Conservation (phyloP, 2,113 vertebrate genomes). For the Columba janthina region DNA sequence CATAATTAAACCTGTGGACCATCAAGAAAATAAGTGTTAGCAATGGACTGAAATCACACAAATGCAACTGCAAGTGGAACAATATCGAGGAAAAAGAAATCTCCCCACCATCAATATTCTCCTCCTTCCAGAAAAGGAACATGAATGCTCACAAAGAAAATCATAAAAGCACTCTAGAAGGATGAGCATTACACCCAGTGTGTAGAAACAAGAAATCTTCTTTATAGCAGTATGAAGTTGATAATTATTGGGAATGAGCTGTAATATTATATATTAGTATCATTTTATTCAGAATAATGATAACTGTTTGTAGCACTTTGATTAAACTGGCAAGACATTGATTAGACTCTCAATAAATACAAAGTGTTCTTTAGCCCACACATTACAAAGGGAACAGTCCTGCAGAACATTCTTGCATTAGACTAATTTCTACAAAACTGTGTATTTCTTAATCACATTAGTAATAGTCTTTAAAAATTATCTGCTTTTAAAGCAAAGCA, state of each 20-base stretch:
- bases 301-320: background rate
- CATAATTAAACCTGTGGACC: background rate
- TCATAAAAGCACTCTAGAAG: background rate
- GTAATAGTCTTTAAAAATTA: background rate
- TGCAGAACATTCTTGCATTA: background rate
- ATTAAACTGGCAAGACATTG: background rate
- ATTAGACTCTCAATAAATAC: background rate
- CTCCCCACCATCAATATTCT: background rate
- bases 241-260: background rate
- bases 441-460: background rate
- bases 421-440: background rate
- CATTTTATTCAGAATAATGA: background rate
- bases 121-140: background rate
- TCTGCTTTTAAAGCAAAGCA: background rate
- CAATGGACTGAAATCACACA: background rate
- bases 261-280: background rate
- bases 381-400: background rate
- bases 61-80: background rate
- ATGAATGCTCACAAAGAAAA: background rate
- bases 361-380: background rate
- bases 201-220: background rate
- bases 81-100: background rate
- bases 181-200: background rate
- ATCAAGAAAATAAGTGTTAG: background rate
- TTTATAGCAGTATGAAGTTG: background rate